These are phyloP conservation scores for Otus sunia DNA, from an alignment of 2,113 vertebrate genomes.

Conservation along the genomic window DNA sequence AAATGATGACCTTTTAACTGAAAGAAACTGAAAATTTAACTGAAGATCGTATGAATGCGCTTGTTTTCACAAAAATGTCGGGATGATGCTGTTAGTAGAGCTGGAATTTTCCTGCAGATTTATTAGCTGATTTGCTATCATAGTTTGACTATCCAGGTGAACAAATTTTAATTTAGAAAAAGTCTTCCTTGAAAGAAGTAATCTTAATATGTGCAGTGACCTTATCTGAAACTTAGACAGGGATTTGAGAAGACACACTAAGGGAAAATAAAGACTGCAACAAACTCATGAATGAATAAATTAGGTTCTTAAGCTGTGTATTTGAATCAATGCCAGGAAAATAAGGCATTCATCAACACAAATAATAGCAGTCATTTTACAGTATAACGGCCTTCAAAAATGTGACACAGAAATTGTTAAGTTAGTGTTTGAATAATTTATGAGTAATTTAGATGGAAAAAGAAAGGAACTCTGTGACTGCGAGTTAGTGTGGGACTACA, in stretches of 20 bases:
- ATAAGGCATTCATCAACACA: neutral
- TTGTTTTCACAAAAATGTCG: neutral
- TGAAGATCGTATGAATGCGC: too few relatives aligned
- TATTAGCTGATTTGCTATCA: neutral
- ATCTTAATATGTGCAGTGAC: neutral
- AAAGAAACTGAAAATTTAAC: neutral
- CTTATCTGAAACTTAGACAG: neutral
- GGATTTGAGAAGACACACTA: neutral
- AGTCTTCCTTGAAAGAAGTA: neutral
- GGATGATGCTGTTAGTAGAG: neutral
- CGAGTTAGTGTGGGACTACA: neutral
- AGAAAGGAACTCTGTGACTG: neutral
- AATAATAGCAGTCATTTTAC: neutral
- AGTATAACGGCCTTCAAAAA: neutral
- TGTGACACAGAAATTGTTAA: neutral
- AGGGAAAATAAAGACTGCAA: neutral
- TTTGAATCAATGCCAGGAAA: neutral
- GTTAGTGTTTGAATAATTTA: neutral
- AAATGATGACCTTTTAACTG: neutral
- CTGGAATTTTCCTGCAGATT: neutral
- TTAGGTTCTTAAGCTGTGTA: neutral
- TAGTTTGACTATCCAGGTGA: neutral
- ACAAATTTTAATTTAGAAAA: neutral
- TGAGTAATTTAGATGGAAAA: neutral
- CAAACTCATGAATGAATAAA: neutral